A percentile compares a stretch with the other conserved stretches of the same genome.
These are phyloP conservation scores for Oxytorus armatus DNA, from an alignment of 2,888 invertebrate species.

Conservation along the genomic window DNA sequence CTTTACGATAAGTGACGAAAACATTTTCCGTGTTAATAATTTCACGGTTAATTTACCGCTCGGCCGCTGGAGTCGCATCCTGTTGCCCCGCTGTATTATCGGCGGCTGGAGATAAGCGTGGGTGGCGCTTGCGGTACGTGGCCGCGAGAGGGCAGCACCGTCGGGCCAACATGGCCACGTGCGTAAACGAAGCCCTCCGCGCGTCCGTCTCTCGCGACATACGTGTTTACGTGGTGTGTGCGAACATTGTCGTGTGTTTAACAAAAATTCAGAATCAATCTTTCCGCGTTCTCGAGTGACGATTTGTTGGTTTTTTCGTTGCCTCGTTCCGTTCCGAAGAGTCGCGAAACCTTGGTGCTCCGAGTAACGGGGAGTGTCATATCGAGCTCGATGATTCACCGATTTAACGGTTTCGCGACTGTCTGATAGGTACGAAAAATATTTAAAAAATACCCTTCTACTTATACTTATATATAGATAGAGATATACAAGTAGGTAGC, in stretches of 20 bases:
- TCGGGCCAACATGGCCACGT: constrained; percentile 82
- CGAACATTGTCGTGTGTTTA: constrained; percentile 7
- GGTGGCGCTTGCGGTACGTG: constrained; percentile 20
- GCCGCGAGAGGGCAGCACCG: constrained; percentile 71
- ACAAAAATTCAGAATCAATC: constrained; percentile 2
- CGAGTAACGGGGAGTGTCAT: constrained; percentile 47
- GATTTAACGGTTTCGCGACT: constrained; percentile 50
- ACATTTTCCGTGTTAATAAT: neutral
- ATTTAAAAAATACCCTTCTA: neutral
- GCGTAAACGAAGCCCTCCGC: constrained; percentile 70
- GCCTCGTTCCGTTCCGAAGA: constrained; percentile 8
- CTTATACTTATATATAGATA: neutral
- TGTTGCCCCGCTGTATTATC: constrained; percentile 71
- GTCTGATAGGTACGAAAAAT: constrained; percentile 6
- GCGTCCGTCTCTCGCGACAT: constrained; percentile 41
- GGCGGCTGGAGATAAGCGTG: constrained; percentile 69
- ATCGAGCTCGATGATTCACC: constrained; percentile 58
- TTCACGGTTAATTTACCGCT: constrained; percentile 17
- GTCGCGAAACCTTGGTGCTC: constrained; percentile 41
- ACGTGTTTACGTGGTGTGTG: constrained; percentile 65
- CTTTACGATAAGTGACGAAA: neutral
- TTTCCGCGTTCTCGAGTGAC: constrained; percentile 2
- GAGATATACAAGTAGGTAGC: neutral
- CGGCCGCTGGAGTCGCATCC: constrained; percentile 49
- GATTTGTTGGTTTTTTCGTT: neutral